Conservation (phyloP, 2,888 invertebrate species). For the Poecilobothrus nobilitatus region DNA sequence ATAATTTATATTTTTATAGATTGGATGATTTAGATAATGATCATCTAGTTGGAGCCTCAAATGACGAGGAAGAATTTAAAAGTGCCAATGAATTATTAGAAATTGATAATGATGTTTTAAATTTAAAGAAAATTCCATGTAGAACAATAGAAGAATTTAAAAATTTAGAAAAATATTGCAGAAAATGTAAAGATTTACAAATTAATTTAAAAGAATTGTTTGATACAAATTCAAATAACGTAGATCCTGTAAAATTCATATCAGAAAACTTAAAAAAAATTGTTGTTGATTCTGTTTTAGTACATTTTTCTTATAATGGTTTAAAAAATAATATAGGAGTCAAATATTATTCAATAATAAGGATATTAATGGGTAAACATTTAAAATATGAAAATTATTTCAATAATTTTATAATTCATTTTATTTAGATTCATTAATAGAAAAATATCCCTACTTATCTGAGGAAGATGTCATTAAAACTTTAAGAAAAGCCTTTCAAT, state of each 20-base stretch:
- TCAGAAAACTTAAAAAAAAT: neutral
- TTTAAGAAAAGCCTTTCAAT: neutral
- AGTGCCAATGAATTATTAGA: neutral
- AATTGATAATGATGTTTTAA: neutral
- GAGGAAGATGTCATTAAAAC: neutral
- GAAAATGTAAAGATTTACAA: neutral
- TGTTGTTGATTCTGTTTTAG: slow-evolving; percentile 1
- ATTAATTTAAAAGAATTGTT: neutral
- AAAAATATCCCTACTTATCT: neutral
- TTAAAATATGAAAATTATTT: neutral
- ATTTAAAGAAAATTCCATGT: neutral
- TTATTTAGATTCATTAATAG: neutral
- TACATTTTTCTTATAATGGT: neutral
- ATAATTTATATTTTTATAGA: neutral
- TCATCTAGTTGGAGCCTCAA: neutral
- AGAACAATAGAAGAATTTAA: neutral
- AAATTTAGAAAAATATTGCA: neutral
- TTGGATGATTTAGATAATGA: neutral
- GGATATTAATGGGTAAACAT: neutral
- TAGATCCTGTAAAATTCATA: neutral
- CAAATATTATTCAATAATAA: neutral
- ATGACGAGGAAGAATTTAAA: neutral
- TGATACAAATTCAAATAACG: neutral
- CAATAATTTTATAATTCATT: neutral
- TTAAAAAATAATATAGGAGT: neutral